A percentile compares a stretch with the other conserved stretches of the same genome.
Evolutionary conservation across 2,888 invertebrate species (phyloP).

Genomic region (Pseudococcus longispinus): DNA sequence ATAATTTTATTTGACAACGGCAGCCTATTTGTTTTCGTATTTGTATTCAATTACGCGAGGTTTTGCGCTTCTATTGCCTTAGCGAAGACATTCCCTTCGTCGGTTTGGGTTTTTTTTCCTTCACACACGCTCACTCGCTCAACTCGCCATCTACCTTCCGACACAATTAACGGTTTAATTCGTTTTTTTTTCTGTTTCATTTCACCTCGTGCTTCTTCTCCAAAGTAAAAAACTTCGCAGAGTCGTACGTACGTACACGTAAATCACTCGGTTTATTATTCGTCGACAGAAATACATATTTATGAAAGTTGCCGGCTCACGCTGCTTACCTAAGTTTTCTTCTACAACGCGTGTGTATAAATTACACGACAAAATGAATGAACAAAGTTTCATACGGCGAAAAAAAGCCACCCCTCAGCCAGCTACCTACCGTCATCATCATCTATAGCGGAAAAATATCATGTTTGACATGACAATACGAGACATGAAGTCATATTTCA

Average conservation of each 20-base stretch:
- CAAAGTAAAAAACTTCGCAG: not conserved
- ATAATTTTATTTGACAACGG: conserved; percentile 11
- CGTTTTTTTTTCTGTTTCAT: not conserved
- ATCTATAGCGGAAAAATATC: not conserved
- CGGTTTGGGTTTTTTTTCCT: not conserved
- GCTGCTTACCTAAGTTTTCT: not conserved
- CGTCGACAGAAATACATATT: conserved; percentile 11
- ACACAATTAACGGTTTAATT: not conserved
- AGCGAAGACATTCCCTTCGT: not conserved
- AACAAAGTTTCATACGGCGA: not conserved
- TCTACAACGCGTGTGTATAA: not conserved
- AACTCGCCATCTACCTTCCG: too few relatives aligned
- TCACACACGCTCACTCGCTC: not conserved
- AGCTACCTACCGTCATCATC: not conserved
- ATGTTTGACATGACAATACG: conserved; percentile 16
- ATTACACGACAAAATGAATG: not conserved
- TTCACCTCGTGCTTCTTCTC: not conserved
- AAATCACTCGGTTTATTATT: not conserved
- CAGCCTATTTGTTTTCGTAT: conserved; percentile 16
- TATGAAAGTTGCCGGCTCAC: not conserved
- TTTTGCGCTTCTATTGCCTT: not conserved
- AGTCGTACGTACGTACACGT: not conserved
- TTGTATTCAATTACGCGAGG: conserved; percentile 11
- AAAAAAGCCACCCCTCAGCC: not conserved
- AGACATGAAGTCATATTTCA: conserved; percentile 16